Conservation (phyloP, 2,113 vertebrate genomes). For the Macquaria australasica region DNA sequence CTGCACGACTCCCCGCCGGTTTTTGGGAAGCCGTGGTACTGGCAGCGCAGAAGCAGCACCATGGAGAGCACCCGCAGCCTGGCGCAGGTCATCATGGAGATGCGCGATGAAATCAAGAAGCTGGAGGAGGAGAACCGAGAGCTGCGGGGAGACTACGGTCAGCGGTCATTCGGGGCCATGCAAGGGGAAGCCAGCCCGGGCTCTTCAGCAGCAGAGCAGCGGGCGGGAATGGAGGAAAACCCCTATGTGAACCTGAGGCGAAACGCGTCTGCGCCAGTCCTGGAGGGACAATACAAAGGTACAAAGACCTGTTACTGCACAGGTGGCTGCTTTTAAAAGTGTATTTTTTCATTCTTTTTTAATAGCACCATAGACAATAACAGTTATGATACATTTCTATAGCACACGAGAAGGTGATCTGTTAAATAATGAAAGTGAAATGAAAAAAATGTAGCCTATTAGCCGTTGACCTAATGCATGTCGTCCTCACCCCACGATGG, state of each 20-base stretch:
- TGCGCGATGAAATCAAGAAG: constrained; percentile 89
- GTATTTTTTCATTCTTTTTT: background rate
- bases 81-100: constrained; percentile 88
- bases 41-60: constrained; percentile 70
- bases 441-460: background rate
- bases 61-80: constrained; percentile 89
- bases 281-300: constrained; percentile 86
- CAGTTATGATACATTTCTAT: background rate
- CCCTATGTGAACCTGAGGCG: constrained; percentile 61
- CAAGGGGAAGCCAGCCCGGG: constrained; percentile 4
- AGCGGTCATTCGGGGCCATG: constrained; percentile 14
- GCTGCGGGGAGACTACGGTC: constrained; percentile 81
- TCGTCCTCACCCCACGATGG: too few species aligned
- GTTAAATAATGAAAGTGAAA: background rate
- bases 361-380: background rate
- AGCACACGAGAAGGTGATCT: background rate
- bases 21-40: constrained; percentile 82
- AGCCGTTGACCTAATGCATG: background rate
- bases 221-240: constrained; percentile 52
- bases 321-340: background rate
- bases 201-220: constrained; percentile 19
- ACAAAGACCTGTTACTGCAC: constrained; percentile 17
- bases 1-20: constrained; percentile 54
- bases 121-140: constrained; percentile 90
- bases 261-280: constrained; percentile 65